Base-by-base conservation (phyloP, 2,888 invertebrate genomes). In the Tiliacea citrago region DNA sequence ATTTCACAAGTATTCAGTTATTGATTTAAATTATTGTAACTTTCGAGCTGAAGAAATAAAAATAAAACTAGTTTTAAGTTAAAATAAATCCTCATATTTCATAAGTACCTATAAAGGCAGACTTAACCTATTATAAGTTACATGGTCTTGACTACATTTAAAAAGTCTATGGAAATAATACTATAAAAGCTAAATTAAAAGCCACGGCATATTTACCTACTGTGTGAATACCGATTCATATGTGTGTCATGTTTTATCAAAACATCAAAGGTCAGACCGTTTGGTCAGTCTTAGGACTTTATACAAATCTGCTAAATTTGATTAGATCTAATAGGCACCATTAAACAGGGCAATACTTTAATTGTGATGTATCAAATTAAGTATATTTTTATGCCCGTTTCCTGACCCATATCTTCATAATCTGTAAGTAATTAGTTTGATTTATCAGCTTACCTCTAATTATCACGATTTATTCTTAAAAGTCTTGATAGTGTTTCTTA, bases 381-480 rank as follows among this genome's bases (percentile, higher is more conserved):
- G 8, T 60, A 24, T 13, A 16, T 73, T 78, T 29, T 18, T 18
- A 57, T 21, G 16, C 2, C 42, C 12, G 8, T 35, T 49, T 57
- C 24, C 9, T 73, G 51, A n/a, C 6, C 29, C 12, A 49, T 79
- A 65, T 39, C 42, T 57, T 21, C 29, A 49, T 73, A 66, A 67
- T 74, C 66, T 47, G 66, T 57, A 47, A 65, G 69, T 60, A 39
- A 6, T 75, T 60, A 39, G 8, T 58, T 51, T 57, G 24, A 69
- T 63, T 39, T 57, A 66, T 68, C 49, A 29, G 55, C 81, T 63
- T 77, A 82, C 81, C 73, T 76, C 3, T n/a, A 62, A 35, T 39
- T 57, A 51, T 24, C 42, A 61, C 39, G n/a, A 42, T 24, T 73
- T 63, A 18, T 47, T 69, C 16, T 39, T 24, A 21, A 8, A 68